A percentile compares a stretch with the other conserved stretches of the same genome.
phyloP scores from a whole-genome alignment of 2,113 vertebrate species.

The Ginglymostoma cirratum region DNA sequence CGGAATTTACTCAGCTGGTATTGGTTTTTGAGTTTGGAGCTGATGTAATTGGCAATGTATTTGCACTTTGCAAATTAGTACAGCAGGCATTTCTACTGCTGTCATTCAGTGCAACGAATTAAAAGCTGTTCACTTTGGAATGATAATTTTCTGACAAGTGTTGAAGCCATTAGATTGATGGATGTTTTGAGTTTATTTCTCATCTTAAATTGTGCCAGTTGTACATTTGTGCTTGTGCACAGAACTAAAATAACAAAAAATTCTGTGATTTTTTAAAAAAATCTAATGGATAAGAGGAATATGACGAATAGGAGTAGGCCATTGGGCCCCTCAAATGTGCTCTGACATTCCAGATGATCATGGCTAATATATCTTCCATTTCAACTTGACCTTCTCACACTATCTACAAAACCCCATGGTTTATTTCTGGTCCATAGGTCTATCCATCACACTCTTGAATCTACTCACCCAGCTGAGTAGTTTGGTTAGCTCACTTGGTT shows the following conservation, averaged over 20 bases:
- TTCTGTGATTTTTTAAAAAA: not conserved
- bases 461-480: not conserved
- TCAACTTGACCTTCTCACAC: not conserved
- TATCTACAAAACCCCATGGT: not conserved
- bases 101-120: not conserved
- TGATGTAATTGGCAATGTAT: not conserved
- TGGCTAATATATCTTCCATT: not conserved
- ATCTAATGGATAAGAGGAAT: not conserved
- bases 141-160: slow-evolving; percentile 16
- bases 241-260: not conserved
- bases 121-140: not conserved
- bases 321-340: not conserved
- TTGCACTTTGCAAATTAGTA: not conserved
- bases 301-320: not conserved
- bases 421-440: not conserved
- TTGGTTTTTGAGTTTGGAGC: not conserved
- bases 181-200: not conserved
- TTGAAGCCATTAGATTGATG: not conserved
- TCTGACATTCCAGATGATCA: not conserved
- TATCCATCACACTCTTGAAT: not conserved
- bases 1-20: not conserved
- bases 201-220: not conserved
- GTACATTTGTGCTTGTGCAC: not conserved
- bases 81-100: not conserved
- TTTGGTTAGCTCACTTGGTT: no score